Conservation (phyloP, 2,888 invertebrate species). For the Melanargia galathea region DNA sequence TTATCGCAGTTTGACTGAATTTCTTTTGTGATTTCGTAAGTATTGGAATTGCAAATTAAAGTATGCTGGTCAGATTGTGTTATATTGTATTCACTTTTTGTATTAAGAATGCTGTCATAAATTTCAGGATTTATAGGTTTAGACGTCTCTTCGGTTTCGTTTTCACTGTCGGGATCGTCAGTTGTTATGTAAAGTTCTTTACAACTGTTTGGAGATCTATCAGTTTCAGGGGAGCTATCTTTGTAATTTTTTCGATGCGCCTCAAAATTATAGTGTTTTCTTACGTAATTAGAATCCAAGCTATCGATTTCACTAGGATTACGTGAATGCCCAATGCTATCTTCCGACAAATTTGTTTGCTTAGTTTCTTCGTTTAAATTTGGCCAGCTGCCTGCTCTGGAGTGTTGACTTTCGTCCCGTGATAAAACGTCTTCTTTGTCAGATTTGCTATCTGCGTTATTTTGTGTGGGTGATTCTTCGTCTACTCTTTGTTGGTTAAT, state of each 20-base stretch:
- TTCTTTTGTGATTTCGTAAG: slow-evolving; percentile 58
- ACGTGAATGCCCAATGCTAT: slow-evolving; percentile 74
- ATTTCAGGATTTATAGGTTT: slow-evolving; percentile 75
- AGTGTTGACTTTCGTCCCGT: slow-evolving; percentile 64
- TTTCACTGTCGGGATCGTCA: slow-evolving; percentile 68
- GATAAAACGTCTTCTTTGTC: slow-evolving; percentile 67
- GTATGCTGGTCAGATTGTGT: neutral
- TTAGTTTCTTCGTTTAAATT: slow-evolving; percentile 73
- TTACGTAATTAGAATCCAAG: slow-evolving; percentile 82
- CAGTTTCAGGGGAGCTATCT: slow-evolving; percentile 75
- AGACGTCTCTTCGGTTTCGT: slow-evolving; percentile 62
- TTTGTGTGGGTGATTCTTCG: slow-evolving; percentile 51
- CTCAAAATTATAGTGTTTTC: slow-evolving; percentile 80
- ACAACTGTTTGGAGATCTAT: slow-evolving; percentile 64
- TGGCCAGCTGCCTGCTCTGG: slow-evolving; percentile 76
- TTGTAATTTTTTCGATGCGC: slow-evolving; percentile 72
- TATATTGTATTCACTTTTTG: slow-evolving; percentile 61
- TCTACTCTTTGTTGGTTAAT: slow-evolving; percentile 69
- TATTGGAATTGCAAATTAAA: slow-evolving; percentile 8
- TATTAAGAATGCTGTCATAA: slow-evolving; percentile 67
- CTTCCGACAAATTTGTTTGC: slow-evolving; percentile 73
- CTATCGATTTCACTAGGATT: slow-evolving; percentile 82
- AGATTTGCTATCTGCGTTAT: slow-evolving; percentile 57
- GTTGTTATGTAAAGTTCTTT: slow-evolving; percentile 72
- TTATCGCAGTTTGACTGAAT: slow-evolving; percentile 45